Conservation (phyloP, 2,113 vertebrate genomes). For the Callospermophilus lateralis region DNA sequence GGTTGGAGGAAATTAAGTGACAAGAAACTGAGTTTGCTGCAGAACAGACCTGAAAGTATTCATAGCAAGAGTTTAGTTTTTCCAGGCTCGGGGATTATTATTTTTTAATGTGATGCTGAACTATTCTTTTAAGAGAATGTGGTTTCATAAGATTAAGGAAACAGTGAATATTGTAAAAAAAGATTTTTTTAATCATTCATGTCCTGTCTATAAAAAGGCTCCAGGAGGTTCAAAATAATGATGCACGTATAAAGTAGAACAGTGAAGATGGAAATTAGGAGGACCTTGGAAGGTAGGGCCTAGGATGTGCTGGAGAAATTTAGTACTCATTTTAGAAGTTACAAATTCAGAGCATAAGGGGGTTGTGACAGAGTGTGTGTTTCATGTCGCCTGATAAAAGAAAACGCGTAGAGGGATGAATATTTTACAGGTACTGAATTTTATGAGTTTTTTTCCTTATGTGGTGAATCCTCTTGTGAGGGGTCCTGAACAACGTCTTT, state of each 20-base stretch:
- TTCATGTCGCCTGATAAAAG: background rate
- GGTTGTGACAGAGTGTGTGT: rapidly evolving
- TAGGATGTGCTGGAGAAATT: background rate
- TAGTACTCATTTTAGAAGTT: background rate
- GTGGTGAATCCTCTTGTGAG: background rate
- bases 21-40: background rate
- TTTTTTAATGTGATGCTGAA: slow-evolving; percentile 20
- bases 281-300: background rate
- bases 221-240: slow-evolving; percentile 58
- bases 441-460: background rate
- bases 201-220: background rate
- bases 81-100: background rate
- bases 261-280: background rate
- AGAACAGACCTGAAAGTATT: background rate
- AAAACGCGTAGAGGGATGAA: background rate
- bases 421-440: slow-evolving; percentile 17
- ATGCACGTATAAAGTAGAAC: slow-evolving; percentile 3
- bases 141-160: slow-evolving; percentile 64
- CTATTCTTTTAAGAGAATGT: slow-evolving; percentile 54
- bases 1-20: background rate
- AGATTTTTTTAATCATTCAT: background rate
- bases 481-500: background rate
- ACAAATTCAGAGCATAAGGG: background rate
- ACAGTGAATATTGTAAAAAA: slow-evolving; percentile 33
- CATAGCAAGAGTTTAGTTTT: background rate